Base-by-base conservation (phyloP, 1,140 invertebrate genomes). In the Maniola jurtina region DNA sequence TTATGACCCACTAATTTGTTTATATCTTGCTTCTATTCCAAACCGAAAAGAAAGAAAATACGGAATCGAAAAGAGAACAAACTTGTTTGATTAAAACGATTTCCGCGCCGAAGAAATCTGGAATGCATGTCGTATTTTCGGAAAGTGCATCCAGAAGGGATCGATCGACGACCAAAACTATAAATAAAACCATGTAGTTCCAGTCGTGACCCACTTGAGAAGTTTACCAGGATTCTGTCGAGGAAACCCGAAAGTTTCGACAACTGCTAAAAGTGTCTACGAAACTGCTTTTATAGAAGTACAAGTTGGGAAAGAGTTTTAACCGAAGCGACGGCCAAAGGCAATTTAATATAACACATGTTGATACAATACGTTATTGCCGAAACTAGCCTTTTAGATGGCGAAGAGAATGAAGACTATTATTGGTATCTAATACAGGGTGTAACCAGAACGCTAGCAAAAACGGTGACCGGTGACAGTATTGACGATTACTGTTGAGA, bases 151-250 rank as follows among this genome's bases (percentile, higher is more conserved):
- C 74, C 63, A 68, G 76, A 67, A 56, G 61, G 61, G 66, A 81
- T 86, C 80, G 84, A 82, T 86, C 69, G 70, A 70, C 62, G 73
- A 71, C 75, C 66, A 64, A 60, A 15, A 67, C 73, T 82, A 79
- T 76, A 81, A 80, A 84, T 86, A 83, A 68, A 65, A 71, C 63
- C 57, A 55, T 66, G 67, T 75, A 62, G 61, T 66, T 64, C 77
- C 79, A 13, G 10, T 45, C 13, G 38, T 38, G 42, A 79, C 83
- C 83, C 70, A 81, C 67, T 81, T 69, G 70, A 58, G 65, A 75
- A 74, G 62, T 77, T 74, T 66, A 68, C 66, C 68, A 75, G 71
- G 59, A 66, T 74, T 75, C 72, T 75, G 73, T 76, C 70, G 68
- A 72, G 52, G 59, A 64, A 60, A 61, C 59, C 52, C 57, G 50